These are phyloP conservation scores for Ceriagrion tenellum DNA, from an alignment of 2,888 invertebrate genomes.

Conservation along the genomic window DNA sequence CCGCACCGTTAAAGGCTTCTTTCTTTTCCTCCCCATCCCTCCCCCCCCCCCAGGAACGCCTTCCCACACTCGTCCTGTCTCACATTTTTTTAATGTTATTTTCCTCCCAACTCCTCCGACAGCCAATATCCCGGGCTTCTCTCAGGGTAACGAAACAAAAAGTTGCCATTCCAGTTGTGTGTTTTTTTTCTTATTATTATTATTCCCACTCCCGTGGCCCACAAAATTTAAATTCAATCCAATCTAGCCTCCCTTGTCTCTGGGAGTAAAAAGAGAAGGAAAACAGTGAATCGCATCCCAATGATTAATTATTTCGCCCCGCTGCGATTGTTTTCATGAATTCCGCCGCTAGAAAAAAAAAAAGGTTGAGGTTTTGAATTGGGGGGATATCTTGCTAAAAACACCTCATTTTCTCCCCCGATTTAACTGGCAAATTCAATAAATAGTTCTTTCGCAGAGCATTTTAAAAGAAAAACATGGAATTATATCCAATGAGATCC, in stretches of 20 bases:
- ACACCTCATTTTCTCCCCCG: not conserved
- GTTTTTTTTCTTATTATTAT: not conserved
- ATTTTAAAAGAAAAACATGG: not conserved
- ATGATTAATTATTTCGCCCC: not conserved
- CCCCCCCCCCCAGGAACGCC: not conserved
- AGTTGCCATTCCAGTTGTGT: not conserved
- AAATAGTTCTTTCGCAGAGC: not conserved
- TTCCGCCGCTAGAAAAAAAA: not conserved
- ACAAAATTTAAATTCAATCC: constrained; percentile 6
- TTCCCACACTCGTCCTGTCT: too few species aligned
- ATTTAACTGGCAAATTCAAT: not conserved
- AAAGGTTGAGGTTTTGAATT: not conserved
- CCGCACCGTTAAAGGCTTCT: not conserved
- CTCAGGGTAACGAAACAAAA: not conserved
- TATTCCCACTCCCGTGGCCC: not conserved
- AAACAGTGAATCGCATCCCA: not conserved
- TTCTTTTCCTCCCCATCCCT: not conserved
- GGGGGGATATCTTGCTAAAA: not conserved
- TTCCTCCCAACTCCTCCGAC: constrained; percentile 1
- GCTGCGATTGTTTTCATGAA: not conserved
- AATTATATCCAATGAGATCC: too few species aligned
- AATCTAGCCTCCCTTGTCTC: not conserved
- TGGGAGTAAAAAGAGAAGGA: not conserved
- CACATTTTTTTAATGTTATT: not conserved
- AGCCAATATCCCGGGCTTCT: not conserved